phyloP scores from a whole-genome alignment of 2,113 vertebrate species.

The Lipotes vexillifer region DNA sequence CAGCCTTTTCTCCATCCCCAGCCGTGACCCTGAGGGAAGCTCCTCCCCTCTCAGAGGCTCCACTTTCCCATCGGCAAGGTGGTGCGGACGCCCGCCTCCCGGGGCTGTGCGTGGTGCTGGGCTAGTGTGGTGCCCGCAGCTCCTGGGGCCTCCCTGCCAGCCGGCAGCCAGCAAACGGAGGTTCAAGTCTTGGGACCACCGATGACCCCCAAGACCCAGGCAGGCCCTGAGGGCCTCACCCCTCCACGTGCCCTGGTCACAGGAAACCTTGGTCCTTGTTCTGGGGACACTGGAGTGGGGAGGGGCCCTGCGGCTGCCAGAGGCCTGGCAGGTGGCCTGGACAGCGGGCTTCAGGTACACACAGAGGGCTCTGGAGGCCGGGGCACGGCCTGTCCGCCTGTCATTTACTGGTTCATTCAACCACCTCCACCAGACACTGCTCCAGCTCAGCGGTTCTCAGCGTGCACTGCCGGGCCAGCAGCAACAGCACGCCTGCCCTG shows the following conservation, averaged over 20 bases:
- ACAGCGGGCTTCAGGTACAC: neutral
- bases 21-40: neutral
- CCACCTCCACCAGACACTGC: neutral
- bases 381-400: neutral
- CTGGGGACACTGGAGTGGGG: neutral
- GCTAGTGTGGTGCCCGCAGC: neutral
- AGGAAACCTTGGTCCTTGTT: neutral
- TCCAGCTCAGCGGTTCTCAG: fast-evolving
- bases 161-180: neutral
- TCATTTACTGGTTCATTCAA: neutral
- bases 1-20: neutral
- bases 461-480: neutral
- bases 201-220: neutral
- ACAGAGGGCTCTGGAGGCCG: neutral
- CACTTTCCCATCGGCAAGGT: neutral
- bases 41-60: neutral
- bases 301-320: neutral
- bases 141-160: neutral
- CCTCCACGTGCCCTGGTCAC: neutral
- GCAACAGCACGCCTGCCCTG: neutral
- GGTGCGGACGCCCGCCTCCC: too few relatives aligned
- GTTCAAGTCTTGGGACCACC: neutral
- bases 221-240: neutral
- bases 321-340: neutral
- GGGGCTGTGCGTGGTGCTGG: too few relatives aligned